These are phyloP conservation scores for Adoxophyes honmai DNA, from an alignment of 1,140 invertebrate genomes.

Conservation along the genomic window DNA sequence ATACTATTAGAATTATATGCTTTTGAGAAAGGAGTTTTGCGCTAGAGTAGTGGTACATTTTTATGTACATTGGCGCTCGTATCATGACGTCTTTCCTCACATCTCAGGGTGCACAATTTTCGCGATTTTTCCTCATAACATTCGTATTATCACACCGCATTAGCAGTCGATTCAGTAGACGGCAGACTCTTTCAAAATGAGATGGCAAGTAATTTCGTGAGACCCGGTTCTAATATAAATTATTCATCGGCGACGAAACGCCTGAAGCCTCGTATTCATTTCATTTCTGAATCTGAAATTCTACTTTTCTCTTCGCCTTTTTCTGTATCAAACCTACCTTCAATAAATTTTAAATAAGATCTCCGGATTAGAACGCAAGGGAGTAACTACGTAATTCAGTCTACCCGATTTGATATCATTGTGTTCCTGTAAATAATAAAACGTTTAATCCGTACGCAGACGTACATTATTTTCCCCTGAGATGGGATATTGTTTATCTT, in stretches of 20 bases:
- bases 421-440: constrained; percentile 2
- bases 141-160: constrained; percentile 1
- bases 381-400: constrained; percentile 15
- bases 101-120: no score
- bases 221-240: constrained; percentile 71
- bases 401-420: not conserved
- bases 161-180: constrained; percentile 18
- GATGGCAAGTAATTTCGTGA: constrained; percentile 69
- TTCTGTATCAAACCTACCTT: constrained; percentile 57
- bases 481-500: no score
- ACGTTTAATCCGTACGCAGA: not conserved
- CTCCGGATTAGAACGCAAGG: constrained; percentile 51
- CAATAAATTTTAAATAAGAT: constrained; percentile 69
- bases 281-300: constrained; percentile 72
- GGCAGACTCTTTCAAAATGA: constrained; percentile 58
- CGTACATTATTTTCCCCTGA: not conserved
- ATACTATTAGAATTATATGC: no score
- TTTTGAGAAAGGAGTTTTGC: no score
- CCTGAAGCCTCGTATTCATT: constrained; percentile 70
- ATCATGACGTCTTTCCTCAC: no score
- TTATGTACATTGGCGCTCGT: no score
- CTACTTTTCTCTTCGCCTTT: constrained; percentile 58
- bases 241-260: constrained; percentile 73
- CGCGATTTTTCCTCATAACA: no score
- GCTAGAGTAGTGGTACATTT: no score